Evolutionary conservation across 2,797 vertebrate genomes (phyloP).

Genomic region (Trichosurus vulpecula): DNA sequence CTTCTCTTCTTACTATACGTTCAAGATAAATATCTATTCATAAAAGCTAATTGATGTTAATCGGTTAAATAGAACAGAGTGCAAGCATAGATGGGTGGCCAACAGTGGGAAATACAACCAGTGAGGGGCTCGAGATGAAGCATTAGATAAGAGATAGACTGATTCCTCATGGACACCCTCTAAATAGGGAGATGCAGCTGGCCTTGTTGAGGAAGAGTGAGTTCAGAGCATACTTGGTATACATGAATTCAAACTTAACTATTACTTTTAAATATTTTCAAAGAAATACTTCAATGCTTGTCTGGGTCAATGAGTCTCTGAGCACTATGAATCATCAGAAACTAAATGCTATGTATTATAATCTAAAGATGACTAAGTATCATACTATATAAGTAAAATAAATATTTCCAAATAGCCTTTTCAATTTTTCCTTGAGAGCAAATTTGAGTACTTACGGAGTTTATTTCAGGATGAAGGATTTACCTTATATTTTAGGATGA

Average conservation of each 20-base stretch:
- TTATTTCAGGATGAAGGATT: not conserved
- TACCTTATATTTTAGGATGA: not conserved
- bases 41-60: too few species aligned
- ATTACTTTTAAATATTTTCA: not conserved
- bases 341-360: not conserved
- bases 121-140: too few species aligned
- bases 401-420: not conserved
- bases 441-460: not conserved
- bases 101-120: too few species aligned
- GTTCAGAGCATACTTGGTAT: not conserved
- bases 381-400: not conserved
- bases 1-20: too few species aligned
- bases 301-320: not conserved
- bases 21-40: too few species aligned
- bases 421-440: not conserved
- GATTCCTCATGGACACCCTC: too few species aligned
- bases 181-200: too few species aligned
- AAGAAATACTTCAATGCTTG: not conserved
- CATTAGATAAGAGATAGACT: too few species aligned
- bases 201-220: too few species aligned
- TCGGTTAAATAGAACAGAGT: too few species aligned
- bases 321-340: not conserved
- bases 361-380: not conserved
- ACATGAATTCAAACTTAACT: not conserved
- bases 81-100: too few species aligned